phyloP scores from a whole-genome alignment of 2,797 vertebrate genomes.

The Melanotaenia nigrans region DNA sequence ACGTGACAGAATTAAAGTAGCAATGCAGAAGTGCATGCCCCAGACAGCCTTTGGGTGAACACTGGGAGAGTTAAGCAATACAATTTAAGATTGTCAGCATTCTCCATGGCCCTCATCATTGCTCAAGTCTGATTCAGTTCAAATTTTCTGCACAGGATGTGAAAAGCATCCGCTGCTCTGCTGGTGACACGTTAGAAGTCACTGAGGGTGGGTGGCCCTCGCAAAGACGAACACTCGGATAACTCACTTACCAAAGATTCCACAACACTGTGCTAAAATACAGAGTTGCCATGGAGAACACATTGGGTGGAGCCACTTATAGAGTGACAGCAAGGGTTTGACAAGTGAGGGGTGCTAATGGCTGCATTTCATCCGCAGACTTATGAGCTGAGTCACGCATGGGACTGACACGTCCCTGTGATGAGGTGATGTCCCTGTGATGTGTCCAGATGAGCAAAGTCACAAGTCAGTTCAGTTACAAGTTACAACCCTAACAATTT shows the following conservation, averaged over 20 bases:
- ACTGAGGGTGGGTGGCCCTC: conserved; percentile 6
- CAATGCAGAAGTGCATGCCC: conserved; percentile 36
- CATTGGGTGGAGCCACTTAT: conserved; percentile 32
- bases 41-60: conserved; percentile 2
- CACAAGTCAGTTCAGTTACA: neutral
- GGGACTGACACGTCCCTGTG: conserved; percentile 36
- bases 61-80: conserved; percentile 49
- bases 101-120: conserved; percentile 38
- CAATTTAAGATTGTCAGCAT: conserved; percentile 54
- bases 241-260: conserved; percentile 63
- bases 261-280: conserved; percentile 73
- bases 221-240: conserved; percentile 41
- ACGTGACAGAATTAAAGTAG: neutral
- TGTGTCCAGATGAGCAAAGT: conserved; percentile 20
- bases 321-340: conserved; percentile 40
- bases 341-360: conserved; percentile 32
- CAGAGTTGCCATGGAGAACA: conserved; percentile 64
- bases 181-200: conserved; percentile 53
- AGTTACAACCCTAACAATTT: no score
- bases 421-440: conserved; percentile 28
- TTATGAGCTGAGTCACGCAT: conserved; percentile 48
- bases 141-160: conserved; percentile 71
- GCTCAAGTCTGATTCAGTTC: conserved; percentile 59
- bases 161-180: conserved; percentile 57
- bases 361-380: conserved; percentile 29